A percentile compares a stretch with the other conserved stretches of the same genome.
Evolutionary conservation across 1,140 invertebrate genomes (phyloP).

Genomic region (Bactericera cockerelli): DNA sequence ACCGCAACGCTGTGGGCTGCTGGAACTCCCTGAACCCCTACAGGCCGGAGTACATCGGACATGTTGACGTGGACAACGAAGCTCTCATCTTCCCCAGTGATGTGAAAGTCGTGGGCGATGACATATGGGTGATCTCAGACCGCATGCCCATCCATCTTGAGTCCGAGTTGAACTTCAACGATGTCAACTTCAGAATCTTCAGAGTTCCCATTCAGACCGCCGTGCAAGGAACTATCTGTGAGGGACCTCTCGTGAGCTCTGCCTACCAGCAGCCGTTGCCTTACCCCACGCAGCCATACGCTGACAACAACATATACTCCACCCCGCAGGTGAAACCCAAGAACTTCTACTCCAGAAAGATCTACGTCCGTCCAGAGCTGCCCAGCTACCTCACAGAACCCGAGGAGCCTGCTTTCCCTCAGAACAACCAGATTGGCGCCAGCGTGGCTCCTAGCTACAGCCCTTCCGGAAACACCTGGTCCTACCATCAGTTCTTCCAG

Average conservation of each 20-base stretch:
- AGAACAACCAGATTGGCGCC: too few relatives aligned
- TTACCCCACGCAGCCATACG: background rate
- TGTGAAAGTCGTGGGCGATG: constrained; percentile 47
- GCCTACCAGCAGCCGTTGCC: background rate
- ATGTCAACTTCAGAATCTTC: constrained; percentile 61
- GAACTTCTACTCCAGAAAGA: background rate
- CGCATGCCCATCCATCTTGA: constrained; percentile 60
- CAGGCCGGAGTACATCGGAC: constrained; percentile 27
- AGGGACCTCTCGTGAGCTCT: constrained; percentile 22
- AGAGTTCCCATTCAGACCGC: constrained; percentile 44
- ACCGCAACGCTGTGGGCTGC: constrained; percentile 63
- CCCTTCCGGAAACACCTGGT: too few relatives aligned
- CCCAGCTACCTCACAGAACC: background rate
- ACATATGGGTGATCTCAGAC: constrained; percentile 59
- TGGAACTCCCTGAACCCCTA: constrained; percentile 54
- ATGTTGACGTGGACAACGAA: constrained; percentile 55
- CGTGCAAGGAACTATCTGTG: constrained; percentile 52
- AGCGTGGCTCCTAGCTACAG: too few relatives aligned
- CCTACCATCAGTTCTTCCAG: too few relatives aligned
- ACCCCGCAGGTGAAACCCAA: background rate
- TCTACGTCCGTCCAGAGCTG: background rate
- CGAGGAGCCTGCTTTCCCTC: background rate
- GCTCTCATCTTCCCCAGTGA: constrained; percentile 60
- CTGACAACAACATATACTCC: background rate
- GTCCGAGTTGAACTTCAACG: constrained; percentile 50